These are phyloP conservation scores for Sapajus apella DNA, from an alignment of 2,113 vertebrate genomes.

Conservation along the genomic window DNA sequence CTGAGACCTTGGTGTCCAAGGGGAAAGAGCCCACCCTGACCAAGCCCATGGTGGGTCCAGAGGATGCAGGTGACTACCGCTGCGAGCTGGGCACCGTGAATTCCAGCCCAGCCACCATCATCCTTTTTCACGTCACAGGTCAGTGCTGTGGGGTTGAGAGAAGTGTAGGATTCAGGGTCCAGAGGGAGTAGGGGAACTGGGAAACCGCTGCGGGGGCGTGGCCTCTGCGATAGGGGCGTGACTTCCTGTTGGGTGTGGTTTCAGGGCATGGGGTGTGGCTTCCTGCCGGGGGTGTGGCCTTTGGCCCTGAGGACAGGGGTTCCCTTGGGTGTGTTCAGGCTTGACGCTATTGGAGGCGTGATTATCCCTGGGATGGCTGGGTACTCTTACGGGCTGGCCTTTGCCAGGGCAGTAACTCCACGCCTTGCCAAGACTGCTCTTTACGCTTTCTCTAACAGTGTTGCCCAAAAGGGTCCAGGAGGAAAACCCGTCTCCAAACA, in stretches of 20 bases:
- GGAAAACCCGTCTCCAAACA: not conserved
- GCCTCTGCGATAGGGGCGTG: not conserved
- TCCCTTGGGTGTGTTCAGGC: not conserved
- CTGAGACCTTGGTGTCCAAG: slow-evolving; percentile 46
- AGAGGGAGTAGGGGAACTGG: no score
- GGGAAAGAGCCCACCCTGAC: slow-evolving; percentile 28
- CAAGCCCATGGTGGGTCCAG: slow-evolving; percentile 12
- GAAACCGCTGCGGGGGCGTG: not conserved
- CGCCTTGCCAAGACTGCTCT: not conserved
- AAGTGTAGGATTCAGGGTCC: no score
- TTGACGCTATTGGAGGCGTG: not conserved
- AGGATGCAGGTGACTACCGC: slow-evolving; percentile 58
- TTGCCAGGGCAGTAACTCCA: not conserved
- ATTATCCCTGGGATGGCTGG: not conserved
- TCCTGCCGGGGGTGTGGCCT: not conserved
- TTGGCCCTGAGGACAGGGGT: not conserved
- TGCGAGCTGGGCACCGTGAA: slow-evolving; percentile 33
- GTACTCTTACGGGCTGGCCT: not conserved
- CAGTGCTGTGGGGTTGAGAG: not conserved
- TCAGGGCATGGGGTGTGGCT: not conserved
- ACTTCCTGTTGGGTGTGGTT: not conserved
- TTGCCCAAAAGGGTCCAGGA: not conserved
- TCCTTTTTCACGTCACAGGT: slow-evolving; percentile 62
- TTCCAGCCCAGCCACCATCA: not conserved
- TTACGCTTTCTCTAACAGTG: slow-evolving; percentile 47